phyloP scores from a whole-genome alignment of 1,140 invertebrate genomes.

The Sarcophaga bullata region DNA sequence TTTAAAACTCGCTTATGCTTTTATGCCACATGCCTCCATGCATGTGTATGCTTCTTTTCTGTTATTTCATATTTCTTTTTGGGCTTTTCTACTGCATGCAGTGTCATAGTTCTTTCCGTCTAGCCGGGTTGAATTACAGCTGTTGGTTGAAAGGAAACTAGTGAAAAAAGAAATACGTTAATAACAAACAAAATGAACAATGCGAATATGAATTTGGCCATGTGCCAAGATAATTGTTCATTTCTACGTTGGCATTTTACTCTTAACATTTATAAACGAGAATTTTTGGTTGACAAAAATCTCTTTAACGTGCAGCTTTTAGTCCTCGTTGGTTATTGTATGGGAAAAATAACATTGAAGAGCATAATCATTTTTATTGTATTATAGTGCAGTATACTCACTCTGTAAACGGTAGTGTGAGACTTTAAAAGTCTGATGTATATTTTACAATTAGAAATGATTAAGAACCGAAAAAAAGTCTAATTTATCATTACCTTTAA shows the following conservation, averaged over 20 bases:
- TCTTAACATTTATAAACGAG: not conserved
- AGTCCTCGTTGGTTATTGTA: too few species aligned
- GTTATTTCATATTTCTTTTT: not conserved
- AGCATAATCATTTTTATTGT: too few species aligned
- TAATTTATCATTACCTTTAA: too few species aligned
- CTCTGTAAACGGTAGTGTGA: too few species aligned
- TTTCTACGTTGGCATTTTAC: not conserved
- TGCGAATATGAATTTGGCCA: constrained; percentile 8
- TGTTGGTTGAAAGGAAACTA: constrained; percentile 18
- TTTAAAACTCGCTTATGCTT: not conserved
- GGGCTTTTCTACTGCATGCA: not conserved
- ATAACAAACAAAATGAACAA: constrained; percentile 24
- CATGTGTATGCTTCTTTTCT: not conserved
- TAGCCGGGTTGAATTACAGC: constrained; percentile 24
- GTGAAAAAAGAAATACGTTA: constrained; percentile 13
- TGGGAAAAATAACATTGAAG: too few species aligned
- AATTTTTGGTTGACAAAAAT: too few species aligned
- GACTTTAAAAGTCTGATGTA: too few species aligned
- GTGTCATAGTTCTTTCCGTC: constrained; percentile 27
- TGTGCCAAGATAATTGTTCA: constrained; percentile 28
- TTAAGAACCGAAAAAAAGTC: too few species aligned
- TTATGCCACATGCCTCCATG: not conserved
- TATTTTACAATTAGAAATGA: too few species aligned
- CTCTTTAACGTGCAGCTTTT: too few species aligned
- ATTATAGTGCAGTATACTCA: too few species aligned